Percentiles rank a stretch among this genome's conserved stretches.
Evolutionary conservation across 2,888 invertebrate species (phyloP).

Genomic region (Drosophila mimica): DNA sequence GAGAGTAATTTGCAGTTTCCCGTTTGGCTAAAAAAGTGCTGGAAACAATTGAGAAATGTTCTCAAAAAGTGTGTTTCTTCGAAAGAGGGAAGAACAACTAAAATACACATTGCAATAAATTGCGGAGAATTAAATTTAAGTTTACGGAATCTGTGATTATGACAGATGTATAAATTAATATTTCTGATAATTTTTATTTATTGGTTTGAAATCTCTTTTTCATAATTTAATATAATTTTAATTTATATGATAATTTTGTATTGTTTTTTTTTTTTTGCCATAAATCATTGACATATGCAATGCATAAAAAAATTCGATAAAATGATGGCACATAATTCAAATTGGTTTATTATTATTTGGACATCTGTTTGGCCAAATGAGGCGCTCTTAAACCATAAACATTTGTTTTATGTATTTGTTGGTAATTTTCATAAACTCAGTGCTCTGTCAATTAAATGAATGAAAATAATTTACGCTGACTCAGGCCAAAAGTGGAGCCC

Average conservation of each 20-base stretch:
- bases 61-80: not conserved
- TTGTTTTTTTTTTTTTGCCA: not conserved
- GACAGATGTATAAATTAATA: not conserved
- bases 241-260: not conserved
- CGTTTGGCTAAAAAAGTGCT: slow-evolving; percentile 16
- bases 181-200: not conserved
- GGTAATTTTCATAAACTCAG: slow-evolving; percentile 60
- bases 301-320: slow-evolving; percentile 15
- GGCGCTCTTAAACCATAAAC: slow-evolving; percentile 38
- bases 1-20: not conserved
- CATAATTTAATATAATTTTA: not conserved
- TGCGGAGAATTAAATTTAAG: not conserved
- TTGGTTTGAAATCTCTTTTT: not conserved
- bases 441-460: slow-evolving; percentile 71
- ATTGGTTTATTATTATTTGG: slow-evolving; percentile 8
- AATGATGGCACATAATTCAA: not conserved
- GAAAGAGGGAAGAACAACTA: not conserved
- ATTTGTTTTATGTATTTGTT: slow-evolving; percentile 47
- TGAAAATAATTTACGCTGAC: slow-evolving; percentile 73
- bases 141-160: not conserved
- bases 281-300: not conserved
- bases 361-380: slow-evolving; percentile 59
- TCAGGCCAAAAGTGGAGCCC: slow-evolving; percentile 47
- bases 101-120: not conserved
- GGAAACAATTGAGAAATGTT: slow-evolving; percentile 5